These are phyloP conservation scores for Periplaneta americana DNA, from an alignment of 1,140 invertebrate species.

Conservation along the genomic window DNA sequence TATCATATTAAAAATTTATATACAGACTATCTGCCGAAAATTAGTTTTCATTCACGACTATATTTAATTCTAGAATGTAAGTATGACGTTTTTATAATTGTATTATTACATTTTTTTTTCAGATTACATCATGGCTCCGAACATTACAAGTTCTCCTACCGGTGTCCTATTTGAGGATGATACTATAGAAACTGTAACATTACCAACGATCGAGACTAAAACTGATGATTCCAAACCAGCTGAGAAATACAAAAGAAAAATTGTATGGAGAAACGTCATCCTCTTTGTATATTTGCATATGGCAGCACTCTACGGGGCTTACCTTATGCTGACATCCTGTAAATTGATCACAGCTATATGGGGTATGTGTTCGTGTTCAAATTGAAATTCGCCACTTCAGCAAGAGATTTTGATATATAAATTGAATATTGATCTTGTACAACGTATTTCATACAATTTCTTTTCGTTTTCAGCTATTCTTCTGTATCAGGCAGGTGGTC, in stretches of 20 bases:
- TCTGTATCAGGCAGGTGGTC: slow-evolving; percentile 62
- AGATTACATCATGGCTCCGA: slow-evolving; percentile 48
- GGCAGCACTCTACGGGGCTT: slow-evolving; percentile 78
- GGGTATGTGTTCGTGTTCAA: slow-evolving; percentile 51
- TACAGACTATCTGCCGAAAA: too few relatives aligned
- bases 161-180: slow-evolving; percentile 61
- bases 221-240: slow-evolving; percentile 26
- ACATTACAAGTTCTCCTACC: slow-evolving; percentile 48
- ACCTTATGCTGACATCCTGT: slow-evolving; percentile 70
- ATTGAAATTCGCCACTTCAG: background rate
- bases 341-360: slow-evolving; percentile 69
- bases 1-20: too few relatives aligned
- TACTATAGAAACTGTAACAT: slow-evolving; percentile 25
- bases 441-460: background rate
- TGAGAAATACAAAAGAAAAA: slow-evolving; percentile 44
- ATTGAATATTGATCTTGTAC: background rate
- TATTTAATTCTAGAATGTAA: too few relatives aligned
- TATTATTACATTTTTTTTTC: background rate
- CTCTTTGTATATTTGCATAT: slow-evolving; percentile 82
- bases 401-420: background rate
- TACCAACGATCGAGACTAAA: slow-evolving; percentile 9
- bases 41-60: too few relatives aligned
- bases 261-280: slow-evolving; percentile 92
- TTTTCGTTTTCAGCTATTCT: slow-evolving; percentile 50
- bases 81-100: too few relatives aligned